phyloP scores from a whole-genome alignment of 2,797 vertebrate genomes.

The Lithobates sylvaticus region DNA sequence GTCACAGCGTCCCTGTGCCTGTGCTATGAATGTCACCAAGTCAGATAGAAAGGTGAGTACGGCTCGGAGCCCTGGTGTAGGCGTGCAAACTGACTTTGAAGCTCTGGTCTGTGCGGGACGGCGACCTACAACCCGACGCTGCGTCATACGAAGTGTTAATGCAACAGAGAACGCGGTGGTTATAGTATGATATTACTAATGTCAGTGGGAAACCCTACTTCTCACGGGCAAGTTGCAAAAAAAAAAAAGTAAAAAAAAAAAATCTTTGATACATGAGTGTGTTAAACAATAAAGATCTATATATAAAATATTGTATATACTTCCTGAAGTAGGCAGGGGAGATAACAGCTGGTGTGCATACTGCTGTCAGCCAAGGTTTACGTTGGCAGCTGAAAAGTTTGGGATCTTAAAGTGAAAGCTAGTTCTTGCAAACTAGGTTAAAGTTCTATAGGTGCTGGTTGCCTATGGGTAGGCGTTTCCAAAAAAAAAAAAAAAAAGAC shows the following conservation, averaged over 20 bases:
- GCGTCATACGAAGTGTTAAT: not conserved
- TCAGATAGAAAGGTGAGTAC: conserved; percentile 21
- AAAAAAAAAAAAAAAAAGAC: too few species aligned
- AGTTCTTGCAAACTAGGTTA: too few species aligned
- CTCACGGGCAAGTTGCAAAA: too few species aligned
- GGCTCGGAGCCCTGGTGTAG: not conserved
- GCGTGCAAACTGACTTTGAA: not conserved
- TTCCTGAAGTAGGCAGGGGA: not conserved
- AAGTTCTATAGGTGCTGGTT: too few species aligned
- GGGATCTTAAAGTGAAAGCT: not conserved
- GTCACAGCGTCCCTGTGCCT: not conserved
- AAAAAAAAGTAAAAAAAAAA: too few species aligned
- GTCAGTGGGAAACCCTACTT: not conserved
- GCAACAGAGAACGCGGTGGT: not conserved
- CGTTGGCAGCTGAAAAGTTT: not conserved
- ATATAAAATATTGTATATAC: too few species aligned
- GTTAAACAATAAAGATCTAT: too few species aligned
- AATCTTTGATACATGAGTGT: too few species aligned
- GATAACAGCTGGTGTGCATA: not conserved
- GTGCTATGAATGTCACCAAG: conserved; percentile 21
- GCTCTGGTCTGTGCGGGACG: not conserved
- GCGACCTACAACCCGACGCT: not conserved
- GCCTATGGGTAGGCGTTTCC: too few species aligned
- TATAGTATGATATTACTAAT: not conserved
- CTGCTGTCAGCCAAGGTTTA: not conserved